A percentile compares a stretch with the other conserved stretches of the same genome.
These are phyloP conservation scores for Andrena flavipes DNA, from an alignment of 2,888 invertebrate species.

Conservation along the genomic window DNA sequence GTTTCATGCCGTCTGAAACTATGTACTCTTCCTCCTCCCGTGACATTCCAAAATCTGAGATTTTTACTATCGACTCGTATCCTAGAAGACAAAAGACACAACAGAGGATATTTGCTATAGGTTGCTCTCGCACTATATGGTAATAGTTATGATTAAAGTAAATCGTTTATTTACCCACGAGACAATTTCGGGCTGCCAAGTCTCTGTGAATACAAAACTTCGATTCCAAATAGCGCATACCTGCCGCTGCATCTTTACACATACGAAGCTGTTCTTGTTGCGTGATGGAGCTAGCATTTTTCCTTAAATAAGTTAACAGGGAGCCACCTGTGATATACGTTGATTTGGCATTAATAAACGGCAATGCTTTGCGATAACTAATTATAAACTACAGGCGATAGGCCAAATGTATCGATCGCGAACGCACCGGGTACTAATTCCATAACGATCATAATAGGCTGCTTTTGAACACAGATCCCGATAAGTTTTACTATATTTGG, in stretches of 20 bases:
- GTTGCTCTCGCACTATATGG: neutral
- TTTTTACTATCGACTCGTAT: constrained; percentile 95
- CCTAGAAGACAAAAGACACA: constrained; percentile 83
- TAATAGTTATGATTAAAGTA: neutral
- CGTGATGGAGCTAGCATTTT: constrained; percentile 89
- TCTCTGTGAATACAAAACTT: constrained; percentile 98
- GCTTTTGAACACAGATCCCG: constrained; percentile 98
- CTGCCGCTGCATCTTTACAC: constrained; percentile 97
- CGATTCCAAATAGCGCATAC: constrained; percentile 97
- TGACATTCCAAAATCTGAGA: constrained; percentile 99
- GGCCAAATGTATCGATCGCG: neutral
- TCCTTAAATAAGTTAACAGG: constrained; percentile 94
- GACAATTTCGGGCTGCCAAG: constrained; percentile 97
- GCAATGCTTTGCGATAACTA: constrained; percentile 6
- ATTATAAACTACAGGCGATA: neutral
- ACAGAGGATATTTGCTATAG: neutral
- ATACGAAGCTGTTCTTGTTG: constrained; percentile 92
- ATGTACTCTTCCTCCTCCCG: constrained; percentile 98
- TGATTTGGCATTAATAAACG: constrained; percentile 42
- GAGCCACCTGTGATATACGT: constrained; percentile 91
- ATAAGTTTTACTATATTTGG: constrained; percentile 98
- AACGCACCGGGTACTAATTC: constrained; percentile 94
- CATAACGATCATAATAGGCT: constrained; percentile 99
- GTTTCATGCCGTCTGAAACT: constrained; percentile 98
- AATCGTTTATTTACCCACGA: constrained; percentile 87